These are phyloP conservation scores for Dichetophora obliterata DNA, from an alignment of 2,888 invertebrate species.

Conservation along the genomic window DNA sequence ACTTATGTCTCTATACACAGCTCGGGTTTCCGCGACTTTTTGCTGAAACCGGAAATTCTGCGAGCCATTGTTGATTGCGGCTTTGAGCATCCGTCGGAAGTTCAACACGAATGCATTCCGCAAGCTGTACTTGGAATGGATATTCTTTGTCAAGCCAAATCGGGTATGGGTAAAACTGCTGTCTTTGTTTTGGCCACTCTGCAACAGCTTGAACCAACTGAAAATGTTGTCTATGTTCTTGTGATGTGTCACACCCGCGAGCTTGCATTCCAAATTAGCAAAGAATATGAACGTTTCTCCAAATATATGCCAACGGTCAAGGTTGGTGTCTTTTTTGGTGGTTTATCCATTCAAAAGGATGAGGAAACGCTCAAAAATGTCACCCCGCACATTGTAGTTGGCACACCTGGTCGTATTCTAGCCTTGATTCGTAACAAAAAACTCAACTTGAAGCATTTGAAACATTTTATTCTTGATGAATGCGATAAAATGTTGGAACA, in stretches of 20 bases:
- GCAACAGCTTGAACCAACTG: constrained; percentile 96
- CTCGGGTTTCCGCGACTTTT: constrained; percentile 97
- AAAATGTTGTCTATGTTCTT: constrained; percentile 95
- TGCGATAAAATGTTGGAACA: constrained; percentile 99
- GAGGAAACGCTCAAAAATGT: constrained; percentile 96
- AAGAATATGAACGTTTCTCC: constrained; percentile 99
- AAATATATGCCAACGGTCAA: constrained; percentile 97
- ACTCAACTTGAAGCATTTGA: constrained; percentile 92
- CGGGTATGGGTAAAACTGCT: constrained; percentile 99
- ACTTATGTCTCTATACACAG: constrained; percentile 99
- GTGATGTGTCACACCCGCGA: constrained; percentile 99
- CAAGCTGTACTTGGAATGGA: constrained; percentile 99
- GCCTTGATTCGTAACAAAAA: constrained; percentile 94
- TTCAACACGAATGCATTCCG: constrained; percentile 99
- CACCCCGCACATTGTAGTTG: constrained; percentile 99
- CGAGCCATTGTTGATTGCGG: constrained; percentile 99
- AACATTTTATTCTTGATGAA: constrained; percentile 99
- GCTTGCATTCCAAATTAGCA: constrained; percentile 99
- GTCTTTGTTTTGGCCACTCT: constrained; percentile 99
- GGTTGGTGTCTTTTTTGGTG: constrained; percentile 98
- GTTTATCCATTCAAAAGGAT: constrained; percentile 95
- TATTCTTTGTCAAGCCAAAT: constrained; percentile 99
- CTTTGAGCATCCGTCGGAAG: constrained; percentile 99
- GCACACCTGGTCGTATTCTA: constrained; percentile 97
- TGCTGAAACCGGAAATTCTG: constrained; percentile 96